Percentiles rank a stretch among this genome's conserved stretches.
phyloP scores from a whole-genome alignment of 1,140 invertebrate species.

The Vanessa atalanta region DNA sequence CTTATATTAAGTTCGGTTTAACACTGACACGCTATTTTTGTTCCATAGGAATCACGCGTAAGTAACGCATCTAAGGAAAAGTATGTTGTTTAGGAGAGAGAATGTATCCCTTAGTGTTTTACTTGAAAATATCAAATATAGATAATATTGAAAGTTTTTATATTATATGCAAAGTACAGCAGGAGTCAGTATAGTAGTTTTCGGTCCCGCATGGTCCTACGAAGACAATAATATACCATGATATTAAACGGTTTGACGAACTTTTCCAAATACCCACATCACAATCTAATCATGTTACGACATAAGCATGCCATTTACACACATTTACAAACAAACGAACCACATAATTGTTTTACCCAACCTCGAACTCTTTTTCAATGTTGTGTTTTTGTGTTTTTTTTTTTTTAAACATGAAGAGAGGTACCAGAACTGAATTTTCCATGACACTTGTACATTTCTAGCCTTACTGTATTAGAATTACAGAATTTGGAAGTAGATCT shows the following conservation, averaged over 20 bases:
- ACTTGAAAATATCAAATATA: slow-evolving; percentile 36
- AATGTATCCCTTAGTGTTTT: slow-evolving; percentile 70
- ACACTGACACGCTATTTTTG: slow-evolving; percentile 76
- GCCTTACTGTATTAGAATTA: neutral
- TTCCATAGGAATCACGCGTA: slow-evolving; percentile 82
- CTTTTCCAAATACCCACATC: slow-evolving; percentile 42
- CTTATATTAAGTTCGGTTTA: slow-evolving; percentile 57
- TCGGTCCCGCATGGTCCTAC: slow-evolving; percentile 62
- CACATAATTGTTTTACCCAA: slow-evolving; percentile 36
- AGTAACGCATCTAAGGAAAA: slow-evolving; percentile 71
- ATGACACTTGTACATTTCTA: slow-evolving; percentile 19
- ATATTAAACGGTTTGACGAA: slow-evolving; percentile 41
- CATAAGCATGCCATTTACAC: slow-evolving; percentile 47
- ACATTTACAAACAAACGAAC: neutral
- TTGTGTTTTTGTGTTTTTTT: slow-evolving; percentile 59
- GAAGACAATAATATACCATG: slow-evolving; percentile 40
- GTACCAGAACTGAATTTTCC: neutral
- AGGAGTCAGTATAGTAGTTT: slow-evolving; percentile 39
- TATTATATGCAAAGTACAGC: slow-evolving; percentile 29
- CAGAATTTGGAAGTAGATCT: slow-evolving; percentile 10
- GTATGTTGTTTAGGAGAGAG: slow-evolving; percentile 68
- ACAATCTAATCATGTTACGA: slow-evolving; percentile 35
- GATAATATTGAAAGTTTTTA: slow-evolving; percentile 28
- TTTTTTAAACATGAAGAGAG: slow-evolving; percentile 16
- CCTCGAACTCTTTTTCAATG: slow-evolving; percentile 46